Base-by-base conservation (phyloP, 2,797 vertebrate species). In the Pseudomugil tenellus region DNA sequence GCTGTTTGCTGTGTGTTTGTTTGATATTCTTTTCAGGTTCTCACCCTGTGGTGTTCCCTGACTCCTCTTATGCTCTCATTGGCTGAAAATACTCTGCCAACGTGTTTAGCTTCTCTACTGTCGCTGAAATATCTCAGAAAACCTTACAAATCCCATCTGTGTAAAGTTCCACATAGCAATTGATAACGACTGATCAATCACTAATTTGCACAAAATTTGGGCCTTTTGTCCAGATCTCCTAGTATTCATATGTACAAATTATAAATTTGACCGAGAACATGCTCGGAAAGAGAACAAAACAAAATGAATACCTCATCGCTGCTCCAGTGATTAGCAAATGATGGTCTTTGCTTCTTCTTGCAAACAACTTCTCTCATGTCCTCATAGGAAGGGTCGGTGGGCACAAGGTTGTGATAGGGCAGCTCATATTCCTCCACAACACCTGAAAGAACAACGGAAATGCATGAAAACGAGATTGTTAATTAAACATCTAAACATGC, bases 351-450 rank as follows among this genome's bases (percentile, higher is more conserved):
- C 57, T 95, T 96, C 90, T 97, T 97, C 84, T 96, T 94, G 81
- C 97, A 98, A 55, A 98, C 96, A 0, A 95, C 94, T 86, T 97
- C 97, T 52, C 95, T 93, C 97, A 99, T 98, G 87, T 98, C 97
- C 87, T 99, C 97, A 0, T 97, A 98, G 0, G 97, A 98, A 4
- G 97, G 97, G 80, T 99, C 97, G 0, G 93, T 95, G 77, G 97
- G 95, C 63, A 98, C 97, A 0, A 98, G 92, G 72, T 99, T 97
- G 0, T 98, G 92, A 70, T 99, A 99, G 0, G 97, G 97, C 63
- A 98, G 94, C 94, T 98, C 97, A 76, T 99, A 97, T 68, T 99
- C 97, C 87, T 99, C 97, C 69, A 97, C 95, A 16, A 96, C 96
- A 49, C 97, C 97, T 99, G 84, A 16, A 90, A 81, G 46, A 60